Conservation (phyloP, 2,888 invertebrate species). For the Stratiomys singularior region DNA sequence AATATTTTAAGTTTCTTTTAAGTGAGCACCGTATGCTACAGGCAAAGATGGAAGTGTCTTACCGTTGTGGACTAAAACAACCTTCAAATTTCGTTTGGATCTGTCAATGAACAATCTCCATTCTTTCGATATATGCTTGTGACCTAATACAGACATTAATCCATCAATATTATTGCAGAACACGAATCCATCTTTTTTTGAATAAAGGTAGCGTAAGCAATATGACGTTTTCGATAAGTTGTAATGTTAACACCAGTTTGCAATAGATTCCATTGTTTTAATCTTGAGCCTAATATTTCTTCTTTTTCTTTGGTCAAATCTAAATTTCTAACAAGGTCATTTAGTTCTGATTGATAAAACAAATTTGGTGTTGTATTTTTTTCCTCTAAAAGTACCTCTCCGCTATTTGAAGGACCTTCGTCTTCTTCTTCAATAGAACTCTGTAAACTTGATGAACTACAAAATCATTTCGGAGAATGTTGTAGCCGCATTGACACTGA, state of each 20-base stretch:
- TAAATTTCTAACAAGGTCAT: background rate
- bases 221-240: background rate
- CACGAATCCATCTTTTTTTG: background rate
- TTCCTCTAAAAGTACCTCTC: background rate
- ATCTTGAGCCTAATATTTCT: background rate
- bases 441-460: background rate
- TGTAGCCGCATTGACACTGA: background rate
- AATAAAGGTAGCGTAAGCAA: background rate
- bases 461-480: background rate
- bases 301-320: conserved; percentile 11
- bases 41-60: conserved; percentile 7
- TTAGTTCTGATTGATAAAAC: background rate
- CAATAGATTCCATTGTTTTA: background rate
- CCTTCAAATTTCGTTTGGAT: background rate
- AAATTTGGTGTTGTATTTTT: background rate
- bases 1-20: conserved; percentile 14
- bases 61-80: background rate
- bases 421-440: background rate
- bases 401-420: background rate
- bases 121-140: background rate
- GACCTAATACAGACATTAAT: background rate
- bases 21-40: background rate
- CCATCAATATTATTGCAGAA: conserved; percentile 5
- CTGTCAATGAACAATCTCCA: background rate
- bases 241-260: background rate